Percentiles rank a stretch among this genome's conserved stretches.
Evolutionary conservation across 2,888 invertebrate genomes (phyloP).

Genomic region (Meganola albula): DNA sequence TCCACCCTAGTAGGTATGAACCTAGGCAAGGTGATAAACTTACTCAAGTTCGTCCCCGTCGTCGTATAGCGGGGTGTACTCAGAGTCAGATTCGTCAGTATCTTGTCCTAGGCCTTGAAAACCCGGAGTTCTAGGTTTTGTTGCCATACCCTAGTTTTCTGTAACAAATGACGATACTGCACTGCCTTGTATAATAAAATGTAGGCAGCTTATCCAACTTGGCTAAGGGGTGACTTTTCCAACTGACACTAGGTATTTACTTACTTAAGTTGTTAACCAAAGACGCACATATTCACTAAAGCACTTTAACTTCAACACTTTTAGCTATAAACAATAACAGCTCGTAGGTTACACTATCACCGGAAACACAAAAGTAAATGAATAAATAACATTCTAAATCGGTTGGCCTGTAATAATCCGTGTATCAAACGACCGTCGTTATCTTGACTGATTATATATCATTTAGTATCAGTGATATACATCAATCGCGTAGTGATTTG

Average conservation of each 20-base stretch:
- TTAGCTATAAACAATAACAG: constrained; percentile 22
- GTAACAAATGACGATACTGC: constrained; percentile 18
- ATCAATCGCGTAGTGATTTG: constrained; percentile 42
- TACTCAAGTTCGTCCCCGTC: constrained; percentile 64
- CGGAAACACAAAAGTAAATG: constrained; percentile 22
- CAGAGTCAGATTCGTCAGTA: constrained; percentile 56
- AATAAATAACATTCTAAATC: constrained; percentile 22
- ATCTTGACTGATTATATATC: constrained; percentile 36
- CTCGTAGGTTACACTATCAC: constrained; percentile 19
- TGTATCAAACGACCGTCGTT: constrained; percentile 36
- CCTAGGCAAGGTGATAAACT: no score
- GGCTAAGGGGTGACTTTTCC: not conserved
- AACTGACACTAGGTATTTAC: not conserved
- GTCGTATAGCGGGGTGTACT: constrained; percentile 57
- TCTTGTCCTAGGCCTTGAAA: constrained; percentile 49
- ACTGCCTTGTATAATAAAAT: not conserved
- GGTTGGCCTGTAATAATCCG: constrained; percentile 28
- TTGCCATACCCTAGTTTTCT: constrained; percentile 44
- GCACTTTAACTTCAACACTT: constrained; percentile 15
- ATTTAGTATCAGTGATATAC: constrained; percentile 37
- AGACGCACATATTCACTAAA: constrained; percentile 9
- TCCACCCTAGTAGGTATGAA: no score
- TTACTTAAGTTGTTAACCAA: not conserved
- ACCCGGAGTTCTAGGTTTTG: constrained; percentile 39
- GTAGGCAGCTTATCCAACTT: not conserved